A percentile compares a stretch with the other conserved stretches of the same genome.
phyloP scores from a whole-genome alignment of 2,113 vertebrate species.

The Dendrocopos noguchii region DNA sequence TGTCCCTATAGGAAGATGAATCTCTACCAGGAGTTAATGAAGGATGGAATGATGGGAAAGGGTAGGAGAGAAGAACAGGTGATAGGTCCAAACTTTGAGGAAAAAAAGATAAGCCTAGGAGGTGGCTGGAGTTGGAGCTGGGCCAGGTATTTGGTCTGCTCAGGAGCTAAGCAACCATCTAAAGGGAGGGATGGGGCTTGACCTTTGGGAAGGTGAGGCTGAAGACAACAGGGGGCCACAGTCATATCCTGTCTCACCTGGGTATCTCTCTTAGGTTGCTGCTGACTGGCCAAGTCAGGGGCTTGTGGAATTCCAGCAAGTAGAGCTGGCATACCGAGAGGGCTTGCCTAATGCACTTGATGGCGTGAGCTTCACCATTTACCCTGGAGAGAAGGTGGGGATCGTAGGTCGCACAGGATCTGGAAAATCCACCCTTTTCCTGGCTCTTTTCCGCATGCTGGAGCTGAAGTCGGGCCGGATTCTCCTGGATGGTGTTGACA shows the following conservation, averaged over 20 bases:
- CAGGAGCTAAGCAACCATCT: not conserved
- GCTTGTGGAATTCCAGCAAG: conserved; percentile 84
- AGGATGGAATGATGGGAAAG: not conserved
- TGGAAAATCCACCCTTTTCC: conserved; percentile 93
- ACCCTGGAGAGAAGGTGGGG: conserved; percentile 91
- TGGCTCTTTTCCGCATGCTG: conserved; percentile 92
- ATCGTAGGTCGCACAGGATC: conserved; percentile 95
- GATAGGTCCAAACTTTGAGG: not conserved
- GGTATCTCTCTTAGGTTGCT: conserved; percentile 72
- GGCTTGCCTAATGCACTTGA: conserved; percentile 91
- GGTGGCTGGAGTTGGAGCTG: not conserved
- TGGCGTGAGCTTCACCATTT: conserved; percentile 83
- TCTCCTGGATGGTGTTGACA: conserved; percentile 86
- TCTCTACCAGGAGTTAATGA: not conserved
- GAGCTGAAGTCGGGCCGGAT: conserved; percentile 88
- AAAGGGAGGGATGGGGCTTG: not conserved
- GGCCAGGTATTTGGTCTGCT: not conserved
- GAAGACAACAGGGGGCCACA: not conserved
- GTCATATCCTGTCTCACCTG: not conserved
- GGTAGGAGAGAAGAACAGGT: not conserved
- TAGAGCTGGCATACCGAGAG: conserved; percentile 82
- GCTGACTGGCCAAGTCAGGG: conserved; percentile 85
- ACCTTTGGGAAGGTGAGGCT: not conserved
- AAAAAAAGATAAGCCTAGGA: not conserved
- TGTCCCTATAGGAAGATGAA: not conserved